Conservation (phyloP, 2,797 vertebrate species). For the Ispidina lecontei region DNA sequence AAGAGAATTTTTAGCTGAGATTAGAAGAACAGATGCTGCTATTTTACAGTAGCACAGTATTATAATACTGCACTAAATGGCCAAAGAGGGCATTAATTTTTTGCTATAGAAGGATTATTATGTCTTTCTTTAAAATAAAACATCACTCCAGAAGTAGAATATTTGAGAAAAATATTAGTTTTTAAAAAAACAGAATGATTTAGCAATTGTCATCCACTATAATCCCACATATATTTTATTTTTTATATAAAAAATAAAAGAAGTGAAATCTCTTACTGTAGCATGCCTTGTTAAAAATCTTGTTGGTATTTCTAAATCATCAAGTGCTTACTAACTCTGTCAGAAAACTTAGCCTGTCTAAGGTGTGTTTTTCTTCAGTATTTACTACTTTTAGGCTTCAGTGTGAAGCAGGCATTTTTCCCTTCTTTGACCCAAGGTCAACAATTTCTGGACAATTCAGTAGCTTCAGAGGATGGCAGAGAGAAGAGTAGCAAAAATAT, state of each 20-base stretch:
- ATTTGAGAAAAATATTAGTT: neutral
- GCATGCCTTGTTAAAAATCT: neutral
- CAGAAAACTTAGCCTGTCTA: neutral
- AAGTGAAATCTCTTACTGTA: neutral
- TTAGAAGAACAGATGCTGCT: neutral
- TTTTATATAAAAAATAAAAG: neutral
- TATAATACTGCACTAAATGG: neutral
- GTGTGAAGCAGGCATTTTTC: neutral
- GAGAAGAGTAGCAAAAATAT: neutral
- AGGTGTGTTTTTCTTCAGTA: neutral
- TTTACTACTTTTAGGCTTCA: neutral
- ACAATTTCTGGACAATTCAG: neutral
- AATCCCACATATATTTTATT: neutral
- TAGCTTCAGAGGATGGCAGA: neutral
- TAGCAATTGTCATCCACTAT: neutral
- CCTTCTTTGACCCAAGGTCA: neutral
- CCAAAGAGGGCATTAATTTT: neutral
- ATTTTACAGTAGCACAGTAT: neutral
- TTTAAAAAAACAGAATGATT: neutral
- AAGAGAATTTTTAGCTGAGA: neutral
- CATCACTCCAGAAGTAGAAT: neutral
- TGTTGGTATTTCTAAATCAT: neutral
- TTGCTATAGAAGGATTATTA: neutral
- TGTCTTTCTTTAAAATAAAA: neutral
- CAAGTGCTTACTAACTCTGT: neutral